Base-by-base conservation (phyloP, 2,888 invertebrate genomes). In the Smittia aterrima region DNA sequence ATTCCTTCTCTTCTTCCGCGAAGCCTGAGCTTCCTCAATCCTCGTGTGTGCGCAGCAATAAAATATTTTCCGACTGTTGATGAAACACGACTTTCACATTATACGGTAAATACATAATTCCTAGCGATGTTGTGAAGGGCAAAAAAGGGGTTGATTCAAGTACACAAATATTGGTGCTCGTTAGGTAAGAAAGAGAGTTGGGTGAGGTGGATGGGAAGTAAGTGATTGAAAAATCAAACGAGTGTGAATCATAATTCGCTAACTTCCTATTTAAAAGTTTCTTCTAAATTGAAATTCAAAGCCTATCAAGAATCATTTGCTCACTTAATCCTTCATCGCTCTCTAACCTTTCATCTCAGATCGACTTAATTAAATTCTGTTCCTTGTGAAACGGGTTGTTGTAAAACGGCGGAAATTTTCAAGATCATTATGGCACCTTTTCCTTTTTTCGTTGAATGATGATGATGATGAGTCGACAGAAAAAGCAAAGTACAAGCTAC, bases 251-350 rank as follows among this genome's bases (percentile, higher is more conserved):
- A n/a, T n/a, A n/a, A 32, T 32, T 32, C 32, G 32, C 32, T 32
- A n/a, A n/a, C 32, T 9, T 9, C 32, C 32, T 32, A 32, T 6
- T 6, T 32, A n/a, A n/a, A n/a, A n/a, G n/a, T n/a, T n/a, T n/a
- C n/a, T n/a, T n/a, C n/a, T n/a, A n/a, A n/a, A 32, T 32, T 32
- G 32, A 66, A 32, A 66, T 66, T 66, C 66, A 66, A 27, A 27
- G 32, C 58, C 9, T 9, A 38, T 38, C 38, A 38, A 38, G 9
- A 38, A 38, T 7, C 58, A 47, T 47, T 16, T n/a, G n/a, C 16
- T 47, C 16, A n/a, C 16, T 47, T 47, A 47, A 58, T 58, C 22
- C 22, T 58, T 22, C 22, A 22, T 47, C 6, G 47, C 47, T n/a
- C 16, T 6, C 16, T 47, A 47, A 16, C 47, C 47, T 16, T 47